phyloP scores from a whole-genome alignment of 2,797 vertebrate species.

The Aulostomus chinensis region DNA sequence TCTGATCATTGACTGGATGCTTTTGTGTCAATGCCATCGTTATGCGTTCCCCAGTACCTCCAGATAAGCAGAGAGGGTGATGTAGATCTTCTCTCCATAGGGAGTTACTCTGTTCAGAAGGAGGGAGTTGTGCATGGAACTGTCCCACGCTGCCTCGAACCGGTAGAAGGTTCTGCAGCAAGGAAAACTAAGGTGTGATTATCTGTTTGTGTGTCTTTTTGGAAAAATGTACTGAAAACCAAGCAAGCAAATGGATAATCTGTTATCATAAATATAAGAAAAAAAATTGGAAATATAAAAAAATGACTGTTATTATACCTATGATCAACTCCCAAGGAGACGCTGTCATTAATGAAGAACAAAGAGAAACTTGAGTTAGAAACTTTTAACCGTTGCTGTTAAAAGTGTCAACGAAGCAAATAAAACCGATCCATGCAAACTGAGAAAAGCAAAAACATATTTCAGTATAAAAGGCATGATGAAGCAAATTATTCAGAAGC shows the following conservation, averaged over 20 bases:
- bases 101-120: constrained; percentile 97
- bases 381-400: constrained; percentile 44
- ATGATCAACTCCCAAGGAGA: constrained; percentile 92
- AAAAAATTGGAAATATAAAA: constrained; percentile 1
- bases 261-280: constrained; percentile 13
- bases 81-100: constrained; percentile 97
- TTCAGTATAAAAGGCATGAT: not conserved
- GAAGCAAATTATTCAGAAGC: constrained; percentile 6
- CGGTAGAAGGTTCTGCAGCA: constrained; percentile 92
- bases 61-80: constrained; percentile 95
- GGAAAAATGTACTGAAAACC: not conserved
- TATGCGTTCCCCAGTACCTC: constrained; percentile 85
- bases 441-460: constrained; percentile 66
- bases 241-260: constrained; percentile 1
- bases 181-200: constrained; percentile 1
- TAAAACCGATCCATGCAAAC: constrained; percentile 76
- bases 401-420: constrained; percentile 49
- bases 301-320: constrained; percentile 84
- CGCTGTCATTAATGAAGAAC: constrained; percentile 80
- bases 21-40: not conserved
- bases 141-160: constrained; percentile 97
- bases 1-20: not conserved
- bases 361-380: constrained; percentile 69
- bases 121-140: constrained; percentile 99
- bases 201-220: not conserved